These are phyloP conservation scores for Intoshia linei DNA, from an alignment of 1,140 invertebrate genomes.

Conservation along the genomic window DNA sequence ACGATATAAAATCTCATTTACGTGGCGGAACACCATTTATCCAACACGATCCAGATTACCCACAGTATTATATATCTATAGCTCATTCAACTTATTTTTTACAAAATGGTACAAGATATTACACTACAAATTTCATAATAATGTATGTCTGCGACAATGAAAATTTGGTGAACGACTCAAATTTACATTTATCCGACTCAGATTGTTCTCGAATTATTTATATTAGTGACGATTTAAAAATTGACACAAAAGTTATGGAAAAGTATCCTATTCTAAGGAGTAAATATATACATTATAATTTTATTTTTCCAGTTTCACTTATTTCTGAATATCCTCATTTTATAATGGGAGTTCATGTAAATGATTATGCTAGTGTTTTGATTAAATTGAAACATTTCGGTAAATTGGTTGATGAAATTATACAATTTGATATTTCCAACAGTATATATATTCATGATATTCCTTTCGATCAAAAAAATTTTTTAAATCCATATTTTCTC, in stretches of 20 bases:
- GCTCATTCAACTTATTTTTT: slow-evolving; percentile 8
- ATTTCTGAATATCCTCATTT: slow-evolving; percentile 6
- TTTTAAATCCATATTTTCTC: too few species aligned
- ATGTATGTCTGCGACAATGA: too few species aligned
- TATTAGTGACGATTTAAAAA: slow-evolving; percentile 6
- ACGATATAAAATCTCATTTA: slow-evolving; percentile 5
- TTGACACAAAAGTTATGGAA: slow-evolving; percentile 6
- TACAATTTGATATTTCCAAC: too few species aligned
- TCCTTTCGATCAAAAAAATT: too few species aligned
- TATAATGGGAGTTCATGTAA: slow-evolving; percentile 8
- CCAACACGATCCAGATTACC: slow-evolving; percentile 6
- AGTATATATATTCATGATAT: too few species aligned
- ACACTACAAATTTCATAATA: slow-evolving; percentile 8
- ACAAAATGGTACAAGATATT: slow-evolving; percentile 5
- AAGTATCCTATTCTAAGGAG: slow-evolving; percentile 6
- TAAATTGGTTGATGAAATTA: too few species aligned
- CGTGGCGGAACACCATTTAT: slow-evolving; percentile 8
- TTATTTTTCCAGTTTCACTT: slow-evolving; percentile 8
- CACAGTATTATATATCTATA: slow-evolving; percentile 8
- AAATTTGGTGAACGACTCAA: too few species aligned
- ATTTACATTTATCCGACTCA: too few species aligned
- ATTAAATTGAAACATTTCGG: slow-evolving; percentile 6
- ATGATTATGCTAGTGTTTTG: slow-evolving; percentile 8
- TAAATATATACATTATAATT: slow-evolving; percentile 8
- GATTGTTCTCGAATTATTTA: slow-evolving; percentile 7